Evolutionary conservation across 2,888 invertebrate species (phyloP), one percentile per base, ranked within the genome.

Genomic region (Eupithecia pulchellata): DNA sequence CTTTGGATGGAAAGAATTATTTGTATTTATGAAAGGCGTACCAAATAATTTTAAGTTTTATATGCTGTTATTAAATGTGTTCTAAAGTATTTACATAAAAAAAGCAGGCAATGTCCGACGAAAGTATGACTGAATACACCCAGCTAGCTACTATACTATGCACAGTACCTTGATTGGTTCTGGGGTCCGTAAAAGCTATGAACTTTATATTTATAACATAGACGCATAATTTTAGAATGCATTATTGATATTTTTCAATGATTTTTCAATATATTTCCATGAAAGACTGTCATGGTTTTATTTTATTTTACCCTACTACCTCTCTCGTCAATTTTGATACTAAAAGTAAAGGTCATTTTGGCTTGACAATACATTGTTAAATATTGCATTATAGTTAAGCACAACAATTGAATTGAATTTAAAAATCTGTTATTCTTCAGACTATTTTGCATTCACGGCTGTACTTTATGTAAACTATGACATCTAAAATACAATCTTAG

Each of bases 401-500:
- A 25, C 52, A 25, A 52, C 52, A 52, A 52, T 52, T 25, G 52
- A 52, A 52, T 52, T 52, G 25, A 25, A 25, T 52, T 25, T 52
- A 20, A 13, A 52, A 52, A 25, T 20, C 20, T n/a, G n/a, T n/a
- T n/a, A n/a, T n/a, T n/a, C 47, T 47, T 47, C 8, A 47, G 17
- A 20, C 0, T 42, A 42, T 47, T 47, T 47, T 20, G 2, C 20
- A 11, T 47, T 47, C 47, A 47, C 0, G 11, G 20, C 47, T 47
- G 11, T 20, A 20, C 25, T 20, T 25, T 25, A 25, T 52, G 20
- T 52, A 25, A 52, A 52, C 11, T 11, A 42, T 5, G n/a, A n/a
- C n/a, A n/a, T n/a, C n/a, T n/a, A n/a, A 47, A 25, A 11, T 52
- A 25, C 11, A 52, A 52, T 52, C 68, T 17, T 64, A 27, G 63